phyloP scores from a whole-genome alignment of 2,888 invertebrate genomes.

The Lithophane ornitopus region DNA sequence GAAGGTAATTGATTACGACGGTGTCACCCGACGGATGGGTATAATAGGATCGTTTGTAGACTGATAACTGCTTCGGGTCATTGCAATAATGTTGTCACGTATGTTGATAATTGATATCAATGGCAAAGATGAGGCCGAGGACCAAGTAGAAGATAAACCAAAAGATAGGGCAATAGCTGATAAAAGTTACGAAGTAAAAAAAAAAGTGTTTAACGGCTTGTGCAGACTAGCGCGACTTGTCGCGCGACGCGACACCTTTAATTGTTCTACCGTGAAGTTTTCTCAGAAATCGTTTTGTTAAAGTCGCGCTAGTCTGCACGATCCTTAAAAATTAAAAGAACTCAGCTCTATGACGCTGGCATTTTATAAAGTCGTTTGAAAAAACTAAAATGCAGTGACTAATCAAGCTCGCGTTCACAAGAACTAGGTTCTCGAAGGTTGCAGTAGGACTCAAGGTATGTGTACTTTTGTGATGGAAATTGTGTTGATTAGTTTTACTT shows the following conservation, averaged over 20 bases:
- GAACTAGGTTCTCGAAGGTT: neutral
- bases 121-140: conserved; percentile 15
- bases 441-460: too few species aligned
- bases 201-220: too few species aligned
- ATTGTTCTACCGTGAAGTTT: too few species aligned
- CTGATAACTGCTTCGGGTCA: conserved; percentile 71
- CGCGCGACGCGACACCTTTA: too few species aligned
- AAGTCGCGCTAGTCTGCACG: too few species aligned
- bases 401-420: neutral
- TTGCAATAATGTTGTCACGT: conserved; percentile 63
- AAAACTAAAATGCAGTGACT: neutral
- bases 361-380: neutral
- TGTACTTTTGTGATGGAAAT: neutral
- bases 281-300: too few species aligned
- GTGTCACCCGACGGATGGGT: conserved; percentile 74
- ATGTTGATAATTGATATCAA: conserved; percentile 6
- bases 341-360: neutral
- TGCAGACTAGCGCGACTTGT: too few species aligned
- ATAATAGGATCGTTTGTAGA: conserved; percentile 79
- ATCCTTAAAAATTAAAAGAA: too few species aligned
- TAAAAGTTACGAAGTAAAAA: neutral
- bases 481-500: neutral
- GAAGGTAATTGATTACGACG: conserved; percentile 75
- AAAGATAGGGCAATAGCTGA: neutral
- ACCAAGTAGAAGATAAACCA: neutral